A percentile compares a stretch with the other conserved stretches of the same genome.
These are phyloP conservation scores for Agrochola circellaris DNA, from an alignment of 2,888 invertebrate species.

Conservation along the genomic window DNA sequence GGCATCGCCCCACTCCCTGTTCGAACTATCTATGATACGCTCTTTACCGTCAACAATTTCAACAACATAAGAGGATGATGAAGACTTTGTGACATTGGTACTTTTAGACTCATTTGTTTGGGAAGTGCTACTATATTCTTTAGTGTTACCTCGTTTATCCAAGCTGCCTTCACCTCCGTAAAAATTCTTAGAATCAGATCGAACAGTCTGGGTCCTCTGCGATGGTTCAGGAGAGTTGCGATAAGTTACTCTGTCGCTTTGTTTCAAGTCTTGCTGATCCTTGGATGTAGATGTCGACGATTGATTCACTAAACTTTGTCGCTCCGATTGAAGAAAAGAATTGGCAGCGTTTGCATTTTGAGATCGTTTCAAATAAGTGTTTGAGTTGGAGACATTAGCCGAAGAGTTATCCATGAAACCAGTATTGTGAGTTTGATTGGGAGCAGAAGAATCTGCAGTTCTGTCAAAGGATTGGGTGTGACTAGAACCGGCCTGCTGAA, in stretches of 20 bases:
- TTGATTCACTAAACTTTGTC: conserved; percentile 81
- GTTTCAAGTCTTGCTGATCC: conserved; percentile 76
- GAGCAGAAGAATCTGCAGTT: conserved; percentile 81
- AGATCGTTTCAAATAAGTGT: conserved; percentile 78
- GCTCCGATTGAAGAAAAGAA: conserved; percentile 86
- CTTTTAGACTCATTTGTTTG: conserved; percentile 89
- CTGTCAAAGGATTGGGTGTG: conserved; percentile 84
- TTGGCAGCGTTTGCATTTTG: conserved; percentile 83
- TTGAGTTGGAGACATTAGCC: conserved; percentile 73
- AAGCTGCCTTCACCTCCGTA: conserved; percentile 83
- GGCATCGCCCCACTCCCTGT: conserved; percentile 90
- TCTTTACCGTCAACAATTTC: conserved; percentile 93
- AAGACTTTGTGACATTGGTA: conserved; percentile 90
- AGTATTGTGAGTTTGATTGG: conserved; percentile 85
- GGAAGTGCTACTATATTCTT: conserved; percentile 83
- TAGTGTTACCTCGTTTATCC: conserved; percentile 80
- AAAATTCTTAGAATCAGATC: conserved; percentile 83
- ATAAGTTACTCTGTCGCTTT: conserved; percentile 79
- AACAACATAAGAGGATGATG: conserved; percentile 92
- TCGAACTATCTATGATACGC: conserved; percentile 90
- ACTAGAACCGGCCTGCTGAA: conserved; percentile 83
- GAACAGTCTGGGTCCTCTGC: conserved; percentile 76
- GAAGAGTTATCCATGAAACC: conserved; percentile 83
- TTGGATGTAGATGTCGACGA: conserved; percentile 64
- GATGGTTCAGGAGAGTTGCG: conserved; percentile 78